Evolutionary conservation across 1,140 invertebrate genomes (phyloP).

Genomic region (Coboldia fuscipes): DNA sequence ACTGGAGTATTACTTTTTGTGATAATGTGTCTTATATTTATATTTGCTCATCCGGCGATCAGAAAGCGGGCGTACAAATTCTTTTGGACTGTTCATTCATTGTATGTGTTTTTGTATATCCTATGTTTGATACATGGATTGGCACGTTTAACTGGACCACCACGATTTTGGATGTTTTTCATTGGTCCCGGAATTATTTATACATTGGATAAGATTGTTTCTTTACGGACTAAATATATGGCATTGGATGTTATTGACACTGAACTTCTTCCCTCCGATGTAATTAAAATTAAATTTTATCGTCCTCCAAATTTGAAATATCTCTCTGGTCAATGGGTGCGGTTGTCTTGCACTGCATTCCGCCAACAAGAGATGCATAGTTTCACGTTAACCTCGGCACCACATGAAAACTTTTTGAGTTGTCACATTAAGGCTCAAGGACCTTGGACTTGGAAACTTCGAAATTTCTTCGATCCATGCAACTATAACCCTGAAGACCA

Average conservation of each 20-base stretch:
- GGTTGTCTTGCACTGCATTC: constrained; percentile 83
- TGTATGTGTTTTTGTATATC: constrained; percentile 79
- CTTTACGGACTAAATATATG: constrained; percentile 77
- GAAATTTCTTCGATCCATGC: constrained; percentile 90
- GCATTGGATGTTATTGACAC: constrained; percentile 89
- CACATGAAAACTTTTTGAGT: constrained; percentile 91
- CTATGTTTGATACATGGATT: constrained; percentile 84
- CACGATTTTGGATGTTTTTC: constrained; percentile 92
- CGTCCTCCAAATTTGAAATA: constrained; percentile 93
- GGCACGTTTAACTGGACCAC: constrained; percentile 79
- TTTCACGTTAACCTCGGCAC: constrained; percentile 93
- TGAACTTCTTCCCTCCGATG: constrained; percentile 86
- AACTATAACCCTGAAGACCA: constrained; percentile 77
- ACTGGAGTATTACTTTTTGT: constrained; percentile 88
- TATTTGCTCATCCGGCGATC: constrained; percentile 89
- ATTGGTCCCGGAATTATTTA: constrained; percentile 79
- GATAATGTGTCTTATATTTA: constrained; percentile 89
- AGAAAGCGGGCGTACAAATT: constrained; percentile 87
- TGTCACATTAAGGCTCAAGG: constrained; percentile 97
- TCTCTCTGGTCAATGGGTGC: constrained; percentile 73
- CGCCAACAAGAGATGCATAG: constrained; percentile 89
- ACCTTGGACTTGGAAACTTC: constrained; percentile 97
- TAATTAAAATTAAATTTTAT: constrained; percentile 82
- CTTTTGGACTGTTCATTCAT: constrained; percentile 93
- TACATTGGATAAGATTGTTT: constrained; percentile 81